Conservation (phyloP, 2,888 invertebrate species). For the Monopis laevigella region DNA sequence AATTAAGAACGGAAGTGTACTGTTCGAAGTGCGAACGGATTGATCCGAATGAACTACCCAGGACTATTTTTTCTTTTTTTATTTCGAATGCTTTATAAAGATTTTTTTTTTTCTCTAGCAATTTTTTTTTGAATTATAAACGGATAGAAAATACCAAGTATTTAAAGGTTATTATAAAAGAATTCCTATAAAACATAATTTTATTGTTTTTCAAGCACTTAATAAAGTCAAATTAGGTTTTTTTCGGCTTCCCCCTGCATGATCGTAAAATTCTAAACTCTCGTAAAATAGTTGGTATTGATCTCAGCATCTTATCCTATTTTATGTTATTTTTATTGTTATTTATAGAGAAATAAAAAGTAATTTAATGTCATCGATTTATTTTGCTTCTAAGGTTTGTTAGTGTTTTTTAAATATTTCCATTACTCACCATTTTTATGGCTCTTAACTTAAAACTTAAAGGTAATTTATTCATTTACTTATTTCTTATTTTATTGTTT, state of each 20-base stretch:
- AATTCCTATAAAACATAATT: constrained; percentile 43
- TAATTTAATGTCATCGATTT: constrained; percentile 53
- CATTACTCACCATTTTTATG: constrained; percentile 10
- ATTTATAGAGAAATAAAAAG: constrained; percentile 59
- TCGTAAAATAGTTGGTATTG: constrained; percentile 53
- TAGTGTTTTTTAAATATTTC: constrained; percentile 6
- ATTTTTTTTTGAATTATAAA: constrained; percentile 8
- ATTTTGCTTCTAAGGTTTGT: constrained; percentile 14
- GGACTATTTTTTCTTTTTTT: constrained; percentile 7
- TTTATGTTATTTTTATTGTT: constrained; percentile 63
- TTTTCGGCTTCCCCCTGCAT: constrained; percentile 46
- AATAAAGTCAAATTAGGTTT: constrained; percentile 58
- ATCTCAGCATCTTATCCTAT: constrained; percentile 55
- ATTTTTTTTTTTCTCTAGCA: constrained; percentile 7
- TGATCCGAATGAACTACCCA: constrained; percentile 38
- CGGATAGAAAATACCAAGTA: constrained; percentile 1
- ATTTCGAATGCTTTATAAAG: constrained; percentile 1
- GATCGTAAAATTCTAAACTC: constrained; percentile 44
- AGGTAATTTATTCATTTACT: too few relatives aligned
- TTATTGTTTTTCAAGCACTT: constrained; percentile 52
- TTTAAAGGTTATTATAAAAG: constrained; percentile 19
- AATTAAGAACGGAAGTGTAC: constrained; percentile 59
- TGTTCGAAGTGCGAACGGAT: constrained; percentile 64
- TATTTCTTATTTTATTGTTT: too few relatives aligned
- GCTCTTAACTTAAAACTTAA: too few relatives aligned